Evolutionary conservation across 2,113 vertebrate genomes (phyloP).

Genomic region (Menidia beryllina): DNA sequence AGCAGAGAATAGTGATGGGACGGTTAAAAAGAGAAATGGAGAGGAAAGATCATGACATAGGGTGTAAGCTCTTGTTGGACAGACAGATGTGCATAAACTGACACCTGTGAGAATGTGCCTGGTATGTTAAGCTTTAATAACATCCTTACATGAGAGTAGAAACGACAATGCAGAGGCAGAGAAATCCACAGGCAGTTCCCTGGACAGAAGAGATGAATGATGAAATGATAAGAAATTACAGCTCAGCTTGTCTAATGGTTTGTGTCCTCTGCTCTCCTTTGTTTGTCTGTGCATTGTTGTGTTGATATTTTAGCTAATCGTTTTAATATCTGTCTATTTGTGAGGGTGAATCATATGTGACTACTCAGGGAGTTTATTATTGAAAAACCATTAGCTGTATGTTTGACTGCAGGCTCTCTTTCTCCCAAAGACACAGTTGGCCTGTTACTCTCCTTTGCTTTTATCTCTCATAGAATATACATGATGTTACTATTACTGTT

Average conservation of each 20-base stretch:
- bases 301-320: constrained; percentile 59
- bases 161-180: not conserved
- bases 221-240: constrained; percentile 72
- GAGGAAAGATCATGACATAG: not conserved
- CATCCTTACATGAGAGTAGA: constrained; percentile 1
- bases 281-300: constrained; percentile 42
- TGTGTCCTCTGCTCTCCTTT: constrained; percentile 17
- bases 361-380: constrained; percentile 62
- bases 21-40: not conserved
- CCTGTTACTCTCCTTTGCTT: constrained; percentile 59
- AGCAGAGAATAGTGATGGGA: constrained; percentile 21
- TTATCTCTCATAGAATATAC: constrained; percentile 72
- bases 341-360: constrained; percentile 55
- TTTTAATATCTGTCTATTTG: constrained; percentile 62
- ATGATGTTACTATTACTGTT: constrained; percentile 64
- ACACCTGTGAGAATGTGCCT: constrained; percentile 29
- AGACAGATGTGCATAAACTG: constrained; percentile 36
- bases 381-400: constrained; percentile 67
- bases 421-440: not conserved
- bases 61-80: not conserved
- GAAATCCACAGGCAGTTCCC: constrained; percentile 17
- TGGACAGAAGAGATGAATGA: constrained; percentile 66
- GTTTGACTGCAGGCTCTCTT: constrained; percentile 46
- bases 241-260: constrained; percentile 39
- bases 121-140: not conserved